A percentile compares a stretch with the other conserved stretches of the same genome.
Conservation (phyloP, 2,113 vertebrate species). For the Brevimyrus niger region DNA sequence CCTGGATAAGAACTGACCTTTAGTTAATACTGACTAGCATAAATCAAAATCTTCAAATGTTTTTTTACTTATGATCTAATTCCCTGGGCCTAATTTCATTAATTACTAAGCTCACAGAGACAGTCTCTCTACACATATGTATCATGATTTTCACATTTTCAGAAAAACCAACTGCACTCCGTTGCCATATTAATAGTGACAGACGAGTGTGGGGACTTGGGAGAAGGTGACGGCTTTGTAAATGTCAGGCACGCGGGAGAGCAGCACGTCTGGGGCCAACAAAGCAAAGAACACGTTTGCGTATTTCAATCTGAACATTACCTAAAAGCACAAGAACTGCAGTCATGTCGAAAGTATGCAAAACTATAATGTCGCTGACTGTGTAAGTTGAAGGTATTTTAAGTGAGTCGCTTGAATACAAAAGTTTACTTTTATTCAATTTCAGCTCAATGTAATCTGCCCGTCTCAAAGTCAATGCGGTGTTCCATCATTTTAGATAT, state of each 20-base stretch:
- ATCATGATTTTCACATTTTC: neutral
- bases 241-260: neutral
- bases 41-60: neutral
- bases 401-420: neutral
- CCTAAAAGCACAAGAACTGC: neutral
- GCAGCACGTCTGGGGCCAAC: neutral
- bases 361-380: neutral
- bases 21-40: neutral
- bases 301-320: neutral
- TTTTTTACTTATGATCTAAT: neutral
- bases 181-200: neutral
- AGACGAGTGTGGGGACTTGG: neutral
- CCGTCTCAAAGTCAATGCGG: slow-evolving; percentile 22
- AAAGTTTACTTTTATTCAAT: neutral
- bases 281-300: neutral
- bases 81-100: neutral
- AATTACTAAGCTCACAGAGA: neutral
- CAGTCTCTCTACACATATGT: neutral
- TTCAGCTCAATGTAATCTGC: neutral
- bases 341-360: neutral
- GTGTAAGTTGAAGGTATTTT: neutral
- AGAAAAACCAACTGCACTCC: neutral
- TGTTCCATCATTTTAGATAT: slow-evolving; percentile 45
- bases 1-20: neutral
- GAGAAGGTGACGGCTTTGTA: neutral